phyloP scores from a whole-genome alignment of 2,797 vertebrate genomes.

The Okamejei kenojei region DNA sequence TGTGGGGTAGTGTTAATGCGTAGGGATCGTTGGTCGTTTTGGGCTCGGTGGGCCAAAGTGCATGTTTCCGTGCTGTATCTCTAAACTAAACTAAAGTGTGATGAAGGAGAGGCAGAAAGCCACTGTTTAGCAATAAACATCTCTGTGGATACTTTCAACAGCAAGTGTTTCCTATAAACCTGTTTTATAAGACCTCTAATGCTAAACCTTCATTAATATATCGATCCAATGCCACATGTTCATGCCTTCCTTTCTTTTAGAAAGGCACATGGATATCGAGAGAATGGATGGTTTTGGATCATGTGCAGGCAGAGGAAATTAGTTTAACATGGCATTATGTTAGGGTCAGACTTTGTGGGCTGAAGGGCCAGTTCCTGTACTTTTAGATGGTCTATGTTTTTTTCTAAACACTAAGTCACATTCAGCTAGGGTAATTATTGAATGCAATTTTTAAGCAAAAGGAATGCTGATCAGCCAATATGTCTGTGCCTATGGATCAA shows the following conservation, averaged over 20 bases:
- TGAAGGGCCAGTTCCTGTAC: too few relatives aligned
- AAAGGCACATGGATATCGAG: too few relatives aligned
- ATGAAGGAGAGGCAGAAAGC: background rate
- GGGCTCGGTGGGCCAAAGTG: too few relatives aligned
- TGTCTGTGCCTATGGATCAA: background rate
- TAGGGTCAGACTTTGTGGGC: too few relatives aligned
- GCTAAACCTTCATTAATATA: background rate
- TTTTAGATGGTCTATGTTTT: too few relatives aligned
- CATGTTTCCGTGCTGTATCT: too few relatives aligned
- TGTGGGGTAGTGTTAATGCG: too few relatives aligned
- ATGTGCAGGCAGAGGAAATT: too few relatives aligned
- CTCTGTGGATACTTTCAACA: background rate
- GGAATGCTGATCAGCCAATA: background rate
- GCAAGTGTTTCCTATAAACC: background rate
- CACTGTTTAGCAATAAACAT: conserved; percentile 4
- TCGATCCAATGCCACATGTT: background rate
- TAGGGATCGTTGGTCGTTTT: too few relatives aligned
- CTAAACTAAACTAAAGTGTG: background rate
- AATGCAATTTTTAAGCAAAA: background rate
- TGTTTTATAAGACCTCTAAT: background rate
- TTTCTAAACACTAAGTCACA: background rate
- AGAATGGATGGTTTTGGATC: too few relatives aligned
- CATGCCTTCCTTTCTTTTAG: background rate
- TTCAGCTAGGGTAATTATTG: background rate
- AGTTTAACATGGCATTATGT: too few relatives aligned